Conservation (phyloP, 2,888 invertebrate genomes). For the Coenonympha arcania region DNA sequence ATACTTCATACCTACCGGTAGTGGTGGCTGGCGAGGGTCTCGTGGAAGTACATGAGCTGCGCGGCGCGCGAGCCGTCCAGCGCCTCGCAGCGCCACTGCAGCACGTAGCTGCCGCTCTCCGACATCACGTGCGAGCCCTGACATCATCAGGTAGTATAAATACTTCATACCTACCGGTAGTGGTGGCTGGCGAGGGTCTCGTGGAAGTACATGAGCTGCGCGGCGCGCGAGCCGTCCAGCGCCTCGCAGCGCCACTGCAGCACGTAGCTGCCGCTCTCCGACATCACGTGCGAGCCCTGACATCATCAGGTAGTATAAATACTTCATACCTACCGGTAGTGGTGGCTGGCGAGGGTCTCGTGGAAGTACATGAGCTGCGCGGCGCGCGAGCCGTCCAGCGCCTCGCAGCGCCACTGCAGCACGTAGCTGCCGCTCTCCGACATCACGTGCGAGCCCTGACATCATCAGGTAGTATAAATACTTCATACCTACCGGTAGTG, state of each 20-base stretch:
- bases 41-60: constrained; percentile 94
- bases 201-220: constrained; percentile 9
- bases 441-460: constrained; percentile 83
- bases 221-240: constrained; percentile 71
- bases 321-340: constrained; percentile 91
- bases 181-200: too few relatives aligned
- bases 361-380: constrained; percentile 95
- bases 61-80: constrained; percentile 76
- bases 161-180: too few relatives aligned
- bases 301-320: too few relatives aligned
- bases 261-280: constrained; percentile 87
- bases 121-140: constrained; percentile 85
- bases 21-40: constrained; percentile 88
- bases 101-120: constrained; percentile 83
- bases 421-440: constrained; percentile 83
- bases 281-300: too few relatives aligned
- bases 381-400: constrained; percentile 69
- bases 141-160: too few relatives aligned
- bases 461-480: too few relatives aligned
- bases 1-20: too few relatives aligned
- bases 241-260: constrained; percentile 90
- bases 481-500: constrained; percentile 94
- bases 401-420: constrained; percentile 90
- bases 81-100: constrained; percentile 90
- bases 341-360: constrained; percentile 88